Evolutionary conservation across 2,113 vertebrate genomes (phyloP).

Genomic region (Cariama cristata): DNA sequence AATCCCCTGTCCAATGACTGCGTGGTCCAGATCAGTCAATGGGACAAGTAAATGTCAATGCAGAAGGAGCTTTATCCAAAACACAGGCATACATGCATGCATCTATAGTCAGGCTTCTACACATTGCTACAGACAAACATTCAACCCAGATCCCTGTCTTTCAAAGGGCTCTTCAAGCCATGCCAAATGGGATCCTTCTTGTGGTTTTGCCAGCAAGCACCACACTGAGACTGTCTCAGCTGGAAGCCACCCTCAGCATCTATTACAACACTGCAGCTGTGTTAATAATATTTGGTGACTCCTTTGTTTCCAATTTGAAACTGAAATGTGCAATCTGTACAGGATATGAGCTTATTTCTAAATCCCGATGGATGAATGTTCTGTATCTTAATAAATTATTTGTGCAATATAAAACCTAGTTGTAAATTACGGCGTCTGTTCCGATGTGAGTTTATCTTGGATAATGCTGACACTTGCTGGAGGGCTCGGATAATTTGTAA

Average conservation of each 20-base stretch:
- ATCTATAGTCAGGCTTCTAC: neutral
- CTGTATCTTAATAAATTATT: constrained; percentile 70
- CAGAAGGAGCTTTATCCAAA: neutral
- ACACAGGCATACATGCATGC: neutral
- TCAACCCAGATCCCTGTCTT: neutral
- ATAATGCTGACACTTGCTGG: constrained; percentile 65
- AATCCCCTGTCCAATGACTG: fast-evolving
- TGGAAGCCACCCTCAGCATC: constrained; percentile 34
- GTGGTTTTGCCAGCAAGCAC: neutral
- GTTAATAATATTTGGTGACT: constrained; percentile 61
- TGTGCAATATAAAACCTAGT: constrained; percentile 42
- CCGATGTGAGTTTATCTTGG: constrained; percentile 20
- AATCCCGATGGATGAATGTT: constrained; percentile 53
- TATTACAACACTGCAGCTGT: constrained; percentile 51
- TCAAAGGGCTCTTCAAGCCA: neutral
- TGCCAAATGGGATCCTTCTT: neutral
- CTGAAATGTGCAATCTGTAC: constrained; percentile 43
- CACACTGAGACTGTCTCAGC: neutral
- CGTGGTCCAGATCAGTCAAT: neutral
- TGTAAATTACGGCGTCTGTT: constrained; percentile 32
- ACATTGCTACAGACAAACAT: neutral
- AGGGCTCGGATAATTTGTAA: constrained; percentile 39
- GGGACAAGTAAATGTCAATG: neutral
- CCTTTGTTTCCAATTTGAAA: constrained; percentile 43
- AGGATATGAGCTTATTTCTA: constrained; percentile 57